Base-by-base conservation (phyloP, 2,113 vertebrate genomes). In the Paratilapia polleni region DNA sequence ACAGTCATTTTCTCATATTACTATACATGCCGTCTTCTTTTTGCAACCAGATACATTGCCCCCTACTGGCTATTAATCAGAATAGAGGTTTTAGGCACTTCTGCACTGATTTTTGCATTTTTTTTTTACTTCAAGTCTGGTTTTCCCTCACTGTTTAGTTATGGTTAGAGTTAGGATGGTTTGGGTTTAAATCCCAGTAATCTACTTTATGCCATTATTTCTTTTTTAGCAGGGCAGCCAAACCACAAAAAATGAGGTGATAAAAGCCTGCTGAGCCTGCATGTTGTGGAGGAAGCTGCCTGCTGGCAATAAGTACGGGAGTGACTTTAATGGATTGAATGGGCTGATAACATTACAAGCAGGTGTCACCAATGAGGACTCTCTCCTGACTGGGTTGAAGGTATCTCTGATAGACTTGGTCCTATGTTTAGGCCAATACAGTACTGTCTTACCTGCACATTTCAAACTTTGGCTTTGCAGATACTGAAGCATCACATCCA, bases 201-300 rank as follows among this genome's bases (percentile, higher is more conserved):
- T 24, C n/a, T 17, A 15, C 43, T 66, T 43, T 24, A 1, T 0
- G 0, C n/a, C 3, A 0, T 15, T 41, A 26, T 68, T 47, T 47
- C 4, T 17, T 43, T 68, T 17, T 64, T 0, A 1, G 13, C 38
- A 24, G 26, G 17, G 41, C 64, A 70, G 64, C 41, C 64, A 70
- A 0, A 70, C 15, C 4, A 49, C 41, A 70, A 1, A 68, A 6
- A 28, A 24, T 17, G 15, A 0, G 14, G 38, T 26, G 38, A 66
- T 66, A 24, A 66, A 68, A 68, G 64, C 8, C 2, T 2, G 22
- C 62, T 41, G 36, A 24, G 36, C 1, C n/a, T 68, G 15, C 15
- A 4, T 49, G 22, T 47, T 1, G 22, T 47, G 22, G 8, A 68
- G 64, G 38, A 68, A 68, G 38, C 38, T 26, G 64, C 38, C 14